phyloP scores from a whole-genome alignment of 2,888 invertebrate genomes.

The Pocota personata region DNA sequence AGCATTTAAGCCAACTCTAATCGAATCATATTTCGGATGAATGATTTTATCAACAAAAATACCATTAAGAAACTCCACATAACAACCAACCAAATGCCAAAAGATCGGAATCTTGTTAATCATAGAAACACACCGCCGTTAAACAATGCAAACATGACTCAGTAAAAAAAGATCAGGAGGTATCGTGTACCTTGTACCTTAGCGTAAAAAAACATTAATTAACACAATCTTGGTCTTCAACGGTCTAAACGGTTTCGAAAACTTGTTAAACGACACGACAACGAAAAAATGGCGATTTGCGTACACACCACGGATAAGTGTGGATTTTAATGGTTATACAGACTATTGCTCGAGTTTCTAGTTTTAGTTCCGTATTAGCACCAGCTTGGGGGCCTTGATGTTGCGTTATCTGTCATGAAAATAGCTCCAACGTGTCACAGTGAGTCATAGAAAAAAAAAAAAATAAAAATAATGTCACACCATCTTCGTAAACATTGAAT shows the following conservation, averaged over 20 bases:
- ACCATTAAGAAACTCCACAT: neutral
- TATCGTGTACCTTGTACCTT: neutral
- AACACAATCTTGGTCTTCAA: constrained; percentile 6
- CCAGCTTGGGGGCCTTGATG: neutral
- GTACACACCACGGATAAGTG: neutral
- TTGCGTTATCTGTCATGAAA: neutral
- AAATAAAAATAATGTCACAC: neutral
- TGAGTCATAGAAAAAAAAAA: neutral
- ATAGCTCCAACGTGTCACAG: neutral
- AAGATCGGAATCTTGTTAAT: constrained; percentile 2
- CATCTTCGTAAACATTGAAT: neutral
- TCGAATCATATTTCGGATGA: neutral
- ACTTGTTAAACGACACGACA: neutral
- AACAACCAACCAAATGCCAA: neutral
- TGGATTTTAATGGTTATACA: neutral
- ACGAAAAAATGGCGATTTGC: neutral
- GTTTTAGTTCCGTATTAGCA: neutral
- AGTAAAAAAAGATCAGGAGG: neutral
- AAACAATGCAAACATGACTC: constrained; percentile 19
- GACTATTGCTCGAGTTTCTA: neutral
- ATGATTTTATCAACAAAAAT: neutral
- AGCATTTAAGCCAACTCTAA: neutral
- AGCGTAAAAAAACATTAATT: constrained; percentile 13
- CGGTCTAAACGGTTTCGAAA: neutral
- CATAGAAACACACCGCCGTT: neutral